These are phyloP conservation scores for Timema podura DNA, from an alignment of 2,888 invertebrate genomes.

Conservation along the genomic window DNA sequence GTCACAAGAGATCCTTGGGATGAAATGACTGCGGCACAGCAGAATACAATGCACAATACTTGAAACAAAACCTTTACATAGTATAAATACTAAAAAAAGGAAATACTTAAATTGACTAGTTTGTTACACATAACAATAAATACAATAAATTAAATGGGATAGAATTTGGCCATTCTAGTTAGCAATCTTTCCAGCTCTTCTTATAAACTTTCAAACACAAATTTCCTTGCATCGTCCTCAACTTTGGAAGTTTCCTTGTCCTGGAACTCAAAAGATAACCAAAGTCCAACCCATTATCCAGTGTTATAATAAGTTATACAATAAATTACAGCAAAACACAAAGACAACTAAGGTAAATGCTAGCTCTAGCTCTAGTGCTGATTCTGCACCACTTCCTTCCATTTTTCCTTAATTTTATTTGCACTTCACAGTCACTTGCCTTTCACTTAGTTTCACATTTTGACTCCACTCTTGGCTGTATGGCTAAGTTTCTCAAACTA, in stretches of 20 bases:
- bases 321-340: constrained; percentile 35
- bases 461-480: constrained; percentile 4
- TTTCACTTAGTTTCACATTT: background rate
- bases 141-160: constrained; percentile 35
- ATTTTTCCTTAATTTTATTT: background rate
- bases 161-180: constrained; percentile 37
- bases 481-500: constrained; percentile 33
- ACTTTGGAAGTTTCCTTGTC: constrained; percentile 25
- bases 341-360: constrained; percentile 34
- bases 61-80: constrained; percentile 10
- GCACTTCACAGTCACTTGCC: background rate
- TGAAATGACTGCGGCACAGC: constrained; percentile 33
- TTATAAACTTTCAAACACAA: constrained; percentile 31
- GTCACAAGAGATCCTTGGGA: constrained; percentile 34
- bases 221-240: constrained; percentile 31
- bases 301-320: constrained; percentile 32
- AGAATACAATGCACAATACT: constrained; percentile 17
- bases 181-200: constrained; percentile 33
- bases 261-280: constrained; percentile 36
- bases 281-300: constrained; percentile 37
- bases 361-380: constrained; percentile 31
- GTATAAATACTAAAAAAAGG: constrained; percentile 31
- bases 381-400: constrained; percentile 24
- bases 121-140: constrained; percentile 34
- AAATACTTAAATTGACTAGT: constrained; percentile 32